These are phyloP conservation scores for Psettodes erumei DNA, from an alignment of 2,113 vertebrate genomes.

Conservation along the genomic window DNA sequence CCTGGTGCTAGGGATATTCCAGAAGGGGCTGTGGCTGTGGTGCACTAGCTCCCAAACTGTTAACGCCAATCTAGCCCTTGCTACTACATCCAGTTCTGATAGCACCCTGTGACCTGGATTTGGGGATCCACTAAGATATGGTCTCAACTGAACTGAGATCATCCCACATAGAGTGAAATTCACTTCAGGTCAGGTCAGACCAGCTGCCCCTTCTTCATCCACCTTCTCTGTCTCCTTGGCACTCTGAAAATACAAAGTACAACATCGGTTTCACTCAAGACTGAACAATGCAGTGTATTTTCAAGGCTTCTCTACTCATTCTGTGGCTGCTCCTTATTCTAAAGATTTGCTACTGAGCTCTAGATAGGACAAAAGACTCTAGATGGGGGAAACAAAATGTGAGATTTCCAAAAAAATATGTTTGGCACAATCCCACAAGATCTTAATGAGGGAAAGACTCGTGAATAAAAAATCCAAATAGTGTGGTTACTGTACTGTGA, in stretches of 20 bases:
- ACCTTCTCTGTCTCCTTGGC: neutral
- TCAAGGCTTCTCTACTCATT: neutral
- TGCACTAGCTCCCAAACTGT: slow-evolving; percentile 33
- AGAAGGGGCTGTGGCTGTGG: slow-evolving; percentile 30
- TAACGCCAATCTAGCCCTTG: slow-evolving; percentile 1
- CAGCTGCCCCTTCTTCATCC: slow-evolving; percentile 16
- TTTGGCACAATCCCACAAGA: no score
- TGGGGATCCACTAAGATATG: slow-evolving; percentile 39
- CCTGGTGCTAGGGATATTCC: slow-evolving; percentile 40
- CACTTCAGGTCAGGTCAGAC: slow-evolving; percentile 54
- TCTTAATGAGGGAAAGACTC: no score
- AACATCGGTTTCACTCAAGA: neutral
- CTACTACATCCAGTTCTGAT: slow-evolving; percentile 22
- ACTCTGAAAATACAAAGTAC: slow-evolving; percentile 25
- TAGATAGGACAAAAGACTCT: neutral
- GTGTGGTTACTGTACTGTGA: neutral
- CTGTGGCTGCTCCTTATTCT: neutral
- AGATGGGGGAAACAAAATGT: neutral
- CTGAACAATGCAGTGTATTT: neutral
- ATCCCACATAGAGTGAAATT: slow-evolving; percentile 34
- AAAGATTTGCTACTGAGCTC: neutral
- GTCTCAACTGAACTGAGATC: slow-evolving; percentile 41
- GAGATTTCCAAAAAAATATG: neutral
- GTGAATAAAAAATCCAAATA: neutral
- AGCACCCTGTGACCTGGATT: slow-evolving; percentile 29